Conservation (phyloP, 2,113 vertebrate genomes). For the Eurypyga helias region DNA sequence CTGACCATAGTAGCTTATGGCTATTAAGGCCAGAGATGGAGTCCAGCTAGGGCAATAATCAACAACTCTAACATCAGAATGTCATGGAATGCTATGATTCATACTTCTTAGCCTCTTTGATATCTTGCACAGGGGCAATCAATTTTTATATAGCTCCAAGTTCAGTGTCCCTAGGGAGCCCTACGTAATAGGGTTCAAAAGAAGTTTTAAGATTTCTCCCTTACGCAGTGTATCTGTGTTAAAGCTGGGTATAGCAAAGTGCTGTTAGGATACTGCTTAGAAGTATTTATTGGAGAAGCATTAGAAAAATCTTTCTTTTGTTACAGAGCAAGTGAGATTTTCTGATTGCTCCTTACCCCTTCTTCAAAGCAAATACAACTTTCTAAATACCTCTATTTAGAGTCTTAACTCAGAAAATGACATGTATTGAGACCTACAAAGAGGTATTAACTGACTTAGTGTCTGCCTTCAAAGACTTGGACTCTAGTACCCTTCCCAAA, state of each 20-base stretch:
- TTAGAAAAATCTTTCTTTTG: background rate
- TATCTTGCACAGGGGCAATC: background rate
- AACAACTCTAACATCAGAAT: background rate
- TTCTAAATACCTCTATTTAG: background rate
- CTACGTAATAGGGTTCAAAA: background rate
- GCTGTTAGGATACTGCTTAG: background rate
- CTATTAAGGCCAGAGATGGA: background rate
- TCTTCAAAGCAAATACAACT: background rate
- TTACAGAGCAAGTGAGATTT: background rate
- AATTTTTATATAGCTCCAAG: background rate
- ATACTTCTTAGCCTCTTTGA: background rate
- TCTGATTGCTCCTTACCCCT: background rate
- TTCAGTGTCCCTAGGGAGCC: background rate
- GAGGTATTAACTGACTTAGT: background rate
- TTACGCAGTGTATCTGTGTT: background rate
- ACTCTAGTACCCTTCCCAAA: background rate
- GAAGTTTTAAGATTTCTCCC: background rate
- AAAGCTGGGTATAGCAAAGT: background rate
- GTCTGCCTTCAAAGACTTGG: background rate
- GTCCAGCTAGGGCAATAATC: background rate
- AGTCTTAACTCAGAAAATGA: background rate
- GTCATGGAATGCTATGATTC: background rate
- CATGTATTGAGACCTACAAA: background rate
- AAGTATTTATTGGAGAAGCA: background rate
- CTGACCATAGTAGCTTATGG: background rate